These are phyloP conservation scores for Pomatorhinus ruficollis DNA, from an alignment of 2,113 vertebrate species.

Conservation along the genomic window DNA sequence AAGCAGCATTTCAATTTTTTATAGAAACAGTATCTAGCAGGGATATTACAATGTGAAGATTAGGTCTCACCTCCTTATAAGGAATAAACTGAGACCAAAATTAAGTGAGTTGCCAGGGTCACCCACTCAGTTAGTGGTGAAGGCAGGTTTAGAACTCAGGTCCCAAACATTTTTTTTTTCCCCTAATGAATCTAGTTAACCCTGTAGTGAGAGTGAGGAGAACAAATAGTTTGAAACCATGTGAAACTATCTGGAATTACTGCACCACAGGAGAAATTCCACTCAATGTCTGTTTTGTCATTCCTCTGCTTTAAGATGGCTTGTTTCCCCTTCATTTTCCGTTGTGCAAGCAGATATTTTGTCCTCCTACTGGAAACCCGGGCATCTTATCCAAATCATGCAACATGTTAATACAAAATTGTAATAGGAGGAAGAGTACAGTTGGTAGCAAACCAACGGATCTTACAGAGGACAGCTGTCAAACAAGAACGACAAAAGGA, in stretches of 20 bases:
- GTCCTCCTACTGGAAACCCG: neutral
- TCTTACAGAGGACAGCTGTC: neutral
- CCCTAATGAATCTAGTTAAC: slow-evolving; percentile 33
- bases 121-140: neutral
- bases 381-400: neutral
- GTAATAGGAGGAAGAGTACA: neutral
- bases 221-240: slow-evolving; percentile 25
- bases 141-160: neutral
- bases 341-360: neutral
- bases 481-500: neutral
- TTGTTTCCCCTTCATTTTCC: neutral
- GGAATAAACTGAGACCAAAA: slow-evolving; percentile 10
- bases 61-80: slow-evolving; percentile 32
- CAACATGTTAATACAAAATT: neutral
- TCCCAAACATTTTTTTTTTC: neutral
- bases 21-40: neutral
- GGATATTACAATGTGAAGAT: slow-evolving; percentile 21
- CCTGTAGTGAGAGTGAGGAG: neutral
- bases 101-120: slow-evolving; percentile 36
- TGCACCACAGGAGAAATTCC: neutral
- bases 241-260: slow-evolving; percentile 21
- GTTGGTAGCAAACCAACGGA: neutral
- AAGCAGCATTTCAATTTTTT: slow-evolving; percentile 29
- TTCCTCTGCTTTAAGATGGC: neutral
- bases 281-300: slow-evolving; percentile 11